Evolutionary conservation across 1,140 invertebrate genomes (phyloP).

Genomic region (Hylyphantes graminicola): DNA sequence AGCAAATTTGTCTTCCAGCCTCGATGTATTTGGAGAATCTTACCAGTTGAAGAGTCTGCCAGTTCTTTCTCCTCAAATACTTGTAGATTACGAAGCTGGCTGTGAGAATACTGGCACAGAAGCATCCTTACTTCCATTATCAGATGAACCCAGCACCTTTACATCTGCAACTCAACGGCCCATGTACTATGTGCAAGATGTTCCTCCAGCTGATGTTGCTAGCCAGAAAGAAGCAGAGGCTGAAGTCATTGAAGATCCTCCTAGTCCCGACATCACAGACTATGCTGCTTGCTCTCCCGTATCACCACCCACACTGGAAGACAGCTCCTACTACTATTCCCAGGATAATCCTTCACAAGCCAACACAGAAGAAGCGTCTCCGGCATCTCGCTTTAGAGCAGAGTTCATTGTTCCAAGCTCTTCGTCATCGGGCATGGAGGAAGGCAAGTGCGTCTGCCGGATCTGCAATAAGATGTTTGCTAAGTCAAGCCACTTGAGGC

Average conservation of each 20-base stretch:
- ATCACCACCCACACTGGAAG: constrained; percentile 31
- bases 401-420: constrained; percentile 51
- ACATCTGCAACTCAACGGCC: not conserved
- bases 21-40: constrained; percentile 24
- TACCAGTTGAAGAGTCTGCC: constrained; percentile 44
- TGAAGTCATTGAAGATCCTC: constrained; percentile 37
- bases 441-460: constrained; percentile 84
- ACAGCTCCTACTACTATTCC: constrained; percentile 32
- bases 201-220: not conserved
- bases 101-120: constrained; percentile 7
- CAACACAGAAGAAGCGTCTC: constrained; percentile 19
- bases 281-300: constrained; percentile 33
- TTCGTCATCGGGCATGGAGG: constrained; percentile 65
- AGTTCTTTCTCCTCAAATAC: constrained; percentile 45
- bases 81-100: constrained; percentile 46
- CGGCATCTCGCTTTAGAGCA: constrained; percentile 17
- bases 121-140: constrained; percentile 20
- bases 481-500: constrained; percentile 86
- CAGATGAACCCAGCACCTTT: constrained; percentile 24
- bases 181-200: constrained; percentile 38
- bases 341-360: constrained; percentile 26
- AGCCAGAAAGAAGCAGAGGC: constrained; percentile 39
- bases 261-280: constrained; percentile 54
- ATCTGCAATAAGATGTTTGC: constrained; percentile 92
- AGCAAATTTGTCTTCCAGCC: not conserved